Base-by-base conservation (phyloP, 2,113 vertebrate genomes). In the Meleagris gallopavo region DNA sequence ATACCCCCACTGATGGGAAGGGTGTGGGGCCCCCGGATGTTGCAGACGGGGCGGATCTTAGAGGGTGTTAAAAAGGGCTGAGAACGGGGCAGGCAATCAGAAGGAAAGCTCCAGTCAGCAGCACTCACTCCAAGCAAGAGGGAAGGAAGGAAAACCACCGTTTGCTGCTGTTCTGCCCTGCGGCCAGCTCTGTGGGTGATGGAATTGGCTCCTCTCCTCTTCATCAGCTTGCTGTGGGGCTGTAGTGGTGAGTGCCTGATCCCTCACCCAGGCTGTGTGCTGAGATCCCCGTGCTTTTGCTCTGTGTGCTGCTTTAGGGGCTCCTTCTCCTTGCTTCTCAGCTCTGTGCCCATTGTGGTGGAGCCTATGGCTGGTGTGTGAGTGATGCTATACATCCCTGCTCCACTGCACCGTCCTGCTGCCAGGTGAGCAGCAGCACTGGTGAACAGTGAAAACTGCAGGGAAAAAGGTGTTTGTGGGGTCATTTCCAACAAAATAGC, bases 21-120 rank as follows among this genome's bases (percentile, higher is more conserved):
- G 30, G 21, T 2, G 4, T 10, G 20, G 62, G 50, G 48, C 22
- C 27, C 22, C 27, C 0, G 2, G 78, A 27, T 2, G 6, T 11
- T 36, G 74, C 57, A 67, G 0, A 0, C 1, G 83, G 94, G 95
- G 89, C 55, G 94, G 90, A 65, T 90, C 83, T 90, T 77, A 12
- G 8, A 11, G 75, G 32, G 62, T 30, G 94, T 86, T 96, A 97
- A 96, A 85, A 95, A 81, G 77, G 45, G 75, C 45, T 61, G 90
- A 61, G 64, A 21, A 48, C 1, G 3, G 64, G 41, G 45, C 84
- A 38, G 34, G 21, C 1, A 0, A n/a, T 8, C 86, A 97, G 92
- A 88, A 75, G 82, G 20, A 77, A 73, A 34, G 73, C 57, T 45
- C 64, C 15, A 0, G 10, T 30, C 22, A 1, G 36, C 11, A 0